These are phyloP conservation scores for Crenichthys baileyi DNA, from an alignment of 2,797 vertebrate genomes.

Conservation along the genomic window DNA sequence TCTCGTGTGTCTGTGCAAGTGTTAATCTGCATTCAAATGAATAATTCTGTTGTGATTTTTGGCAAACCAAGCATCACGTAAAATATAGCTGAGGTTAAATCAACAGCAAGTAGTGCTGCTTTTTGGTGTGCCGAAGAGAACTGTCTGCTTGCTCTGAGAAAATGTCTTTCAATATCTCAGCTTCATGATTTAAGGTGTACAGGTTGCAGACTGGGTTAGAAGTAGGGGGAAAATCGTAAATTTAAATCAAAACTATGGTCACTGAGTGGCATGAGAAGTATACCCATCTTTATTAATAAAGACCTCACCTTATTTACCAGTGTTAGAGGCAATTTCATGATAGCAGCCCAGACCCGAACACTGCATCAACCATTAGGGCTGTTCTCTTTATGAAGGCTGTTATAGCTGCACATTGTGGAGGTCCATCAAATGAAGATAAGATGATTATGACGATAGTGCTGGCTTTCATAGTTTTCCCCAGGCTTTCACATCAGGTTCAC, in stretches of 20 bases:
- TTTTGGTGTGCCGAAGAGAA: not conserved
- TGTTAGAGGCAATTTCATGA: constrained; percentile 29
- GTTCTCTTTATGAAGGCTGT: constrained; percentile 32
- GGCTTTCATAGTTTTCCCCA: constrained; percentile 42
- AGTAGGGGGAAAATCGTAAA: not conserved
- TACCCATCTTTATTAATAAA: not conserved
- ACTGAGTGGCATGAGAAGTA: not conserved
- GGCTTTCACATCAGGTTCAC: constrained; percentile 52
- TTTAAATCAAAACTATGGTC: not conserved
- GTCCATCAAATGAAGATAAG: constrained; percentile 60
- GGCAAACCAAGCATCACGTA: constrained; percentile 28
- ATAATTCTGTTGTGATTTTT: constrained; percentile 46
- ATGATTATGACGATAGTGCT: constrained; percentile 44
- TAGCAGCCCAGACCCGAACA: constrained; percentile 41
- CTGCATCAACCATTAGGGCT: constrained; percentile 13
- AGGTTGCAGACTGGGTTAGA: not conserved
- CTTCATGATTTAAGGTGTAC: not conserved
- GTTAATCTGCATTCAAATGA: constrained; percentile 62
- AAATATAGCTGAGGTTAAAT: constrained; percentile 16
- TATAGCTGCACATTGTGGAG: constrained; percentile 55
- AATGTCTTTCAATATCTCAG: not conserved
- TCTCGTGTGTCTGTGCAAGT: constrained; percentile 51
- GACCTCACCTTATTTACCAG: not conserved
- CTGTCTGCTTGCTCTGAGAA: not conserved
- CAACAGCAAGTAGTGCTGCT: not conserved